Conservation (phyloP, 1,140 invertebrate genomes). For the Musca vetustissima region DNA sequence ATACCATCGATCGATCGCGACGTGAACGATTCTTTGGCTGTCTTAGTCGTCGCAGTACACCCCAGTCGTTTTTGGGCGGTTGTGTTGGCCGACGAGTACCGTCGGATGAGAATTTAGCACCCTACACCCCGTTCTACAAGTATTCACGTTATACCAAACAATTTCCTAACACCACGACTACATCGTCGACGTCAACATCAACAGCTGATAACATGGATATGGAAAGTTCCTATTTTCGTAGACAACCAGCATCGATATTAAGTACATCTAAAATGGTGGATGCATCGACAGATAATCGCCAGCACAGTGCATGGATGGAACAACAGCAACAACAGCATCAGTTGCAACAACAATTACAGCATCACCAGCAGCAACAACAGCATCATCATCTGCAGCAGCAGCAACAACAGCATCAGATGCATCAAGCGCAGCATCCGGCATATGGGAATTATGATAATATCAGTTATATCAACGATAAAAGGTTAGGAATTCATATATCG, state of each 20-base stretch:
- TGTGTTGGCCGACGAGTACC: slow-evolving; percentile 79
- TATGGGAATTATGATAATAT: slow-evolving; percentile 10
- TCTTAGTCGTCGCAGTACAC: slow-evolving; percentile 61
- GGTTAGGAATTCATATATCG: not conserved
- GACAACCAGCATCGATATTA: slow-evolving; percentile 71
- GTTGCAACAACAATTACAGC: not conserved
- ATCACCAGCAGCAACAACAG: slow-evolving; percentile 1
- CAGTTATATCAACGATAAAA: slow-evolving; percentile 20
- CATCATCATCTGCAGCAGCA: not conserved
- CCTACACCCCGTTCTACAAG: slow-evolving; percentile 71
- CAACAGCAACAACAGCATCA: slow-evolving; percentile 10
- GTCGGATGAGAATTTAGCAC: slow-evolving; percentile 80
- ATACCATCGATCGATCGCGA: slow-evolving; percentile 75
- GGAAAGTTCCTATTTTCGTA: slow-evolving; percentile 74
- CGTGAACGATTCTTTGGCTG: slow-evolving; percentile 80
- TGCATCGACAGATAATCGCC: slow-evolving; percentile 9
- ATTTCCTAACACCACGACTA: slow-evolving; percentile 32
- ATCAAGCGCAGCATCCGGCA: not conserved
- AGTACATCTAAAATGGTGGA: slow-evolving; percentile 39
- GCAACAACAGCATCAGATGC: not conserved
- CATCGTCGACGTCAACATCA: slow-evolving; percentile 26
- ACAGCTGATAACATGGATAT: slow-evolving; percentile 57
- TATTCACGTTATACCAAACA: slow-evolving; percentile 60
- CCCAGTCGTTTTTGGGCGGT: slow-evolving; percentile 74
- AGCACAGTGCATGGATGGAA: not conserved